Evolutionary conservation across 2,113 vertebrate species (phyloP), one percentile per base, ranked within the genome.

Genomic region (Tragelaphus buxtoni): DNA sequence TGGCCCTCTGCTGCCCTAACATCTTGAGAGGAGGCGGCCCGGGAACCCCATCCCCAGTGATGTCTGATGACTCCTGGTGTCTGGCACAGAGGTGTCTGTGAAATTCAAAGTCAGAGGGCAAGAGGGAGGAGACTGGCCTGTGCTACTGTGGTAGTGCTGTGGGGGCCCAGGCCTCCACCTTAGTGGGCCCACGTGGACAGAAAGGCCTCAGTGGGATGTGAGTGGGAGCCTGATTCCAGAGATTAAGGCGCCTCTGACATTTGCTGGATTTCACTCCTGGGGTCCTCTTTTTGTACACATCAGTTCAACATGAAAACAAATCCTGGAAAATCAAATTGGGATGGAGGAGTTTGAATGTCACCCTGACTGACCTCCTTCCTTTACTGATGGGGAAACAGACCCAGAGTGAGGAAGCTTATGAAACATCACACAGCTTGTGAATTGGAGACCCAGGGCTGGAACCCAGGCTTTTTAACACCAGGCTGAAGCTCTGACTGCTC

Each of bases 1-100:
- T 7, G 92, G 90, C 93, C 11, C 96, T 53, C 26, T 72, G 32
- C 30, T 61, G 49, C 55, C 45, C 2, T 7, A n/a, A n/a, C 8
- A 80, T 90, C 72, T 94, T 74, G 51, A 97, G 96, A 97, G 90
- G 89, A 90, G 85, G 58, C 92, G 13, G 12, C 42, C 51, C 10
- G 2, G 30, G 28, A 47, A 94, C 61, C 51, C 93, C 80, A 63
- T 97, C 80, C 96, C 90, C 16, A 90, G 53, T 96, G 47, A 30
- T 22, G 86, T 96, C 92, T 92, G 81, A 85, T 45, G 24, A 49
- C 39, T 13, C 24, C 22, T 72, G 20, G 13, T 22, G 9, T 79
- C 45, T 72, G 10, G 80, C 74, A 8, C 42, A 83, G 76, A 84
- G 63, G 9, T 1, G 17, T 55, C 55, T 51, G 96, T 86, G 82